A percentile compares a stretch with the other conserved stretches of the same genome.
These are phyloP conservation scores for Saccopteryx leptura DNA, from an alignment of 2,113 vertebrate species.

Conservation along the genomic window DNA sequence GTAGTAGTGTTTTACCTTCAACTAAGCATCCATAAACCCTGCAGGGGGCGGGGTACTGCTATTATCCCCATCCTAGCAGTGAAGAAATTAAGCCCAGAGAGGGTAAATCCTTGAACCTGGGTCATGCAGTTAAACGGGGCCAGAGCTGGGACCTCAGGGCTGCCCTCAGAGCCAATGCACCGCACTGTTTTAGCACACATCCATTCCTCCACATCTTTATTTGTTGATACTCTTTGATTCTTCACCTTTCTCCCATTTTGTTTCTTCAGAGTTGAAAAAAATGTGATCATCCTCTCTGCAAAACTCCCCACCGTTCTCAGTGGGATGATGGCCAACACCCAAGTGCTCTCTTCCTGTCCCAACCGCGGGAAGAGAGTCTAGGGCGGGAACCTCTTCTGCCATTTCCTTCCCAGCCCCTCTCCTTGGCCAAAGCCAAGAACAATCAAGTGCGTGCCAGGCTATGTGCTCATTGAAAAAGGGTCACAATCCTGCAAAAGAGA, in stretches of 20 bases:
- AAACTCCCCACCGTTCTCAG: neutral
- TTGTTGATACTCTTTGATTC: neutral
- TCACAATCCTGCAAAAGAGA: accelerated
- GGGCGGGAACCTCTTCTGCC: neutral
- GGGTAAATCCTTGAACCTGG: neutral
- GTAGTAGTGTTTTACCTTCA: neutral
- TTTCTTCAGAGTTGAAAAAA: neutral
- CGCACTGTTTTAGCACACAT: accelerated
- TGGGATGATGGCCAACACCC: neutral
- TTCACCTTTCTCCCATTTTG: neutral
- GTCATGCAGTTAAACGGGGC: neutral
- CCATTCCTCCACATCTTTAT: neutral
- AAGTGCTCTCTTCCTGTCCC: neutral
- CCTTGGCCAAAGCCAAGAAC: neutral
- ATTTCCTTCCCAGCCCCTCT: slow-evolving; percentile 9
- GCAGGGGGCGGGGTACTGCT: accelerated
- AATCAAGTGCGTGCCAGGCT: neutral
- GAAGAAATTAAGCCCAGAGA: neutral
- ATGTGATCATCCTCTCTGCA: neutral
- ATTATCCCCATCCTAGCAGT: neutral
- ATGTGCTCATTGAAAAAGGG: accelerated
- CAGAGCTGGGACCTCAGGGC: neutral
- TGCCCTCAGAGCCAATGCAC: neutral
- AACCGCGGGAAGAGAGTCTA: neutral
- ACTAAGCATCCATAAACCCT: neutral